phyloP scores from a whole-genome alignment of 2,888 invertebrate species.

The Dryobotodes eremita region DNA sequence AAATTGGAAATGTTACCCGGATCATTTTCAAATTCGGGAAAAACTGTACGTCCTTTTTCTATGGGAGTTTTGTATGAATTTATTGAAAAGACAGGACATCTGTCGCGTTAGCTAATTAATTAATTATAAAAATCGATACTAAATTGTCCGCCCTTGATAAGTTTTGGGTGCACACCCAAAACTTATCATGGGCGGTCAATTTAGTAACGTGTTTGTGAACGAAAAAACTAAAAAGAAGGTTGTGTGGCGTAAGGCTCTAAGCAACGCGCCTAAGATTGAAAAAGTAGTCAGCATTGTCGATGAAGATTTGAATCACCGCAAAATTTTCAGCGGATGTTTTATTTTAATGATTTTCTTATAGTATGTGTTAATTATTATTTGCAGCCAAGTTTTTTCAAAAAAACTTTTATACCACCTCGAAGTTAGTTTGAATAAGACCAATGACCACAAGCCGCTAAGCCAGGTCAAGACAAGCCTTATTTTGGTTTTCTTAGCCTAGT shows the following conservation, averaged over 20 bases:
- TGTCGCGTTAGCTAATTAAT: too few species aligned
- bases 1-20: too few species aligned
- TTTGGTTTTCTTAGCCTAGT: too few species aligned
- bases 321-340: background rate
- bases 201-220: too few species aligned
- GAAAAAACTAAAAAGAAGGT: background rate
- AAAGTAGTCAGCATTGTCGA: background rate
- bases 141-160: background rate
- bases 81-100: too few species aligned
- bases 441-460: background rate
- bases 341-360: background rate
- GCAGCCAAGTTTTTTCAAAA: background rate
- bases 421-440: background rate
- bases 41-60: too few species aligned
- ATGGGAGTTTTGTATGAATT: too few species aligned
- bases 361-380: too few species aligned
- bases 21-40: too few species aligned
- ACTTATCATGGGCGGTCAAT: too few species aligned
- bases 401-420: background rate
- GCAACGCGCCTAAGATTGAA: background rate
- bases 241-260: background rate
- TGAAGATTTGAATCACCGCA: background rate
- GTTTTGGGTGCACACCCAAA: background rate
- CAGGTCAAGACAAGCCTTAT: too few species aligned
- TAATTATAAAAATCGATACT: too few species aligned